phyloP scores from a whole-genome alignment of 2,113 vertebrate genomes.

The Chitala chitala region DNA sequence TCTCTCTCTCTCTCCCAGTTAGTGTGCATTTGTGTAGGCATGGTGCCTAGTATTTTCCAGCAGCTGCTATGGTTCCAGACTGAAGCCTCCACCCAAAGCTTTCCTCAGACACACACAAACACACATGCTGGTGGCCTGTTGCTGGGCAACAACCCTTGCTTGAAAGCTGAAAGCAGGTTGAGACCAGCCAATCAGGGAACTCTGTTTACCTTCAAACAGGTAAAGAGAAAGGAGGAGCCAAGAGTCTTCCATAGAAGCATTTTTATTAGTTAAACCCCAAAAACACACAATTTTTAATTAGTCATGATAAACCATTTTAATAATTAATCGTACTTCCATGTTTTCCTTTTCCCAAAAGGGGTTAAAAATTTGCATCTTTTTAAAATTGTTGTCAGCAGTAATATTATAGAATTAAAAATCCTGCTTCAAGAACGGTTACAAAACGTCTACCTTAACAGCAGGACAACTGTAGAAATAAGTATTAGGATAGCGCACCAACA shows the following conservation, averaged over 20 bases:
- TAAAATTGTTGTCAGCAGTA: neutral
- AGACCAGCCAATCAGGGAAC: conserved; percentile 46
- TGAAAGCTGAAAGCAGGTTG: conserved; percentile 30
- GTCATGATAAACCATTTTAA: neutral
- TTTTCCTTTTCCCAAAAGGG: neutral
- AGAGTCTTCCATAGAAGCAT: neutral
- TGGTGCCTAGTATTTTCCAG: conserved; percentile 63
- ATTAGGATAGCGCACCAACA: neutral
- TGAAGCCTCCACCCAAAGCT: conserved; percentile 35
- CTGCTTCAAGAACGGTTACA: neutral
- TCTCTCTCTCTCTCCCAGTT: neutral
- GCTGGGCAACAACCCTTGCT: conserved; percentile 53
- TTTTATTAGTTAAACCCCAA: neutral
- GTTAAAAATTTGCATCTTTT: neutral
- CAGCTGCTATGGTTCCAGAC: conserved; percentile 31
- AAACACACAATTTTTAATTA: neutral
- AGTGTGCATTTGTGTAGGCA: conserved; percentile 58
- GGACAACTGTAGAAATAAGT: neutral
- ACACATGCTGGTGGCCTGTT: conserved; percentile 42
- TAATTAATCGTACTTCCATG: neutral
- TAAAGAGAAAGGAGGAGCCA: conserved; percentile 24
- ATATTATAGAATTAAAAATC: neutral
- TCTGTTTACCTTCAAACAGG: conserved; percentile 46
- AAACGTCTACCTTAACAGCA: neutral
- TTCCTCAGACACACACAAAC: conserved; percentile 27